Evolutionary conservation across 2,888 invertebrate species (phyloP).

Genomic region (Tryphoninae sp.): DNA sequence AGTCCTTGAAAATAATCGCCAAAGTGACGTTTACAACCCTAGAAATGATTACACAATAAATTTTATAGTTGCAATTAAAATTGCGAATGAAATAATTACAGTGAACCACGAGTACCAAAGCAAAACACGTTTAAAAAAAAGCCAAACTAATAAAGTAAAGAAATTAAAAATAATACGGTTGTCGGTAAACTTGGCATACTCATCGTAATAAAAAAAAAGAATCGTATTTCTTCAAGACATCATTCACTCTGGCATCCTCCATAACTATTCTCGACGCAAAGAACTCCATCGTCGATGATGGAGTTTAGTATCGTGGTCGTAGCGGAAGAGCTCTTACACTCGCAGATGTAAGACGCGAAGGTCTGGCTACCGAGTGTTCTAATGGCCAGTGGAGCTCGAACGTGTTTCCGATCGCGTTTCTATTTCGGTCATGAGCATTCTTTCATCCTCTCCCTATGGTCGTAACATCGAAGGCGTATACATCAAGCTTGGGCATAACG

Average conservation of each 20-base stretch:
- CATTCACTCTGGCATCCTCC: not conserved
- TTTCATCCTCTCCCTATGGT: constrained; percentile 36
- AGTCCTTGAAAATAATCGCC: not conserved
- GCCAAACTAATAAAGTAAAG: too few species aligned
- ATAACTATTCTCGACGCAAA: not conserved
- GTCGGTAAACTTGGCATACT: too few species aligned
- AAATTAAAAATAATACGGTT: too few species aligned
- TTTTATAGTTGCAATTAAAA: not conserved
- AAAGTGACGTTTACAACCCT: not conserved
- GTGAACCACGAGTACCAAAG: not conserved
- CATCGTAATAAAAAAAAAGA: too few species aligned
- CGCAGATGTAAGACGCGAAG: constrained; percentile 36
- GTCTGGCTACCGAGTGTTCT: constrained; percentile 43
- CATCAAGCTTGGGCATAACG: constrained; percentile 37
- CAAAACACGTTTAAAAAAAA: too few species aligned
- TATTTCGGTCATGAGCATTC: constrained; percentile 58
- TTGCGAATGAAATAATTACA: not conserved
- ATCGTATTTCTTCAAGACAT: not conserved
- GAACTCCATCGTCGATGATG: not conserved
- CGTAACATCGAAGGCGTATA: constrained; percentile 24
- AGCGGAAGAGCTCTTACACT: constrained; percentile 25
- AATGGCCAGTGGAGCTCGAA: constrained; percentile 50
- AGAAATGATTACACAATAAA: not conserved
- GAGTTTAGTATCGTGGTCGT: constrained; percentile 1
- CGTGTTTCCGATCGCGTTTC: constrained; percentile 62